Conservation (phyloP, 2,113 vertebrate species). For the Baryphthengus martii region DNA sequence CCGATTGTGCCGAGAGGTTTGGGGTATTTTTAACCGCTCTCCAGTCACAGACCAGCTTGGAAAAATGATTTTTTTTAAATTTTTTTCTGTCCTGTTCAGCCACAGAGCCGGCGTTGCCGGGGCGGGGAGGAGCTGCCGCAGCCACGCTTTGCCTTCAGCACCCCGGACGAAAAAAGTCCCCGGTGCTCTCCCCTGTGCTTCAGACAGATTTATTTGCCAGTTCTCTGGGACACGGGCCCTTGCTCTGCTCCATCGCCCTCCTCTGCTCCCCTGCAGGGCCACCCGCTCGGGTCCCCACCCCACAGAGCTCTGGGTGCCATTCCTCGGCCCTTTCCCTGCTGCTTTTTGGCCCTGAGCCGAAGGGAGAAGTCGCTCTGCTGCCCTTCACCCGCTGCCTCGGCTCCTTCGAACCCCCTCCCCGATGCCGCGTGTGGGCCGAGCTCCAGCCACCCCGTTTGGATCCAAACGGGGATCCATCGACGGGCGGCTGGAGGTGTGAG, state of each 20-base stretch:
- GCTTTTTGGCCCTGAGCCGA: neutral
- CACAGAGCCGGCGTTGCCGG: accelerated
- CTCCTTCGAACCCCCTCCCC: neutral
- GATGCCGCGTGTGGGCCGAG: neutral
- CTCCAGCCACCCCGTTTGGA: neutral
- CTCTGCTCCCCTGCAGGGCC: too few relatives aligned
- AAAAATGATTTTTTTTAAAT: neutral
- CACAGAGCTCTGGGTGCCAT: neutral
- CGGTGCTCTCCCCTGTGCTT: neutral
- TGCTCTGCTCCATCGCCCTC: neutral
- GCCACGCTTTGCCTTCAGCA: accelerated
- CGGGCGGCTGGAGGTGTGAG: too few relatives aligned
- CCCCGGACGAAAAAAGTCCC: neutral
- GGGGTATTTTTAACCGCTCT: neutral
- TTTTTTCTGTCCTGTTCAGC: neutral
- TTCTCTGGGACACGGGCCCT: neutral
- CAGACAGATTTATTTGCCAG: neutral
- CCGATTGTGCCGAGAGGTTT: accelerated
- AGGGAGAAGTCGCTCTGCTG: neutral
- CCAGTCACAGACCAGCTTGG: neutral
- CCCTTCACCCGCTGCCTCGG: neutral
- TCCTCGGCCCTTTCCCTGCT: neutral
- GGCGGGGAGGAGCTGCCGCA: neutral
- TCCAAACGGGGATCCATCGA: neutral
- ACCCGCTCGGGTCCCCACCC: accelerated